These are phyloP conservation scores for Neotoxoptera formosana DNA, from an alignment of 1,140 invertebrate species.

Conservation along the genomic window DNA sequence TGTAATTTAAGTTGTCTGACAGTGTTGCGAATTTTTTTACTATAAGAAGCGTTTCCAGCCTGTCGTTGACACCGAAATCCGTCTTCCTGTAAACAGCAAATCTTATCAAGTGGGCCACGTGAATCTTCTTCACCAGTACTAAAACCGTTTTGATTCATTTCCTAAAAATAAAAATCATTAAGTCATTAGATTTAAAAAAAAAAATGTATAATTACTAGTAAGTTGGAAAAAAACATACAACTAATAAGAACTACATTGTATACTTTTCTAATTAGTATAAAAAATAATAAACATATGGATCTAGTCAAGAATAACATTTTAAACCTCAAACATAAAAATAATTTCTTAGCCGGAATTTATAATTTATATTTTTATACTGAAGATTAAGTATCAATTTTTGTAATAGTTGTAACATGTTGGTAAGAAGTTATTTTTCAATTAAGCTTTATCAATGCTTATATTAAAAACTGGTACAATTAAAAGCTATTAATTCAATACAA, in stretches of 20 bases:
- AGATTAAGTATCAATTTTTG: too few relatives aligned
- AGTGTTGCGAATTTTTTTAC: constrained; percentile 95
- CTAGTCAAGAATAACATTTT: background rate
- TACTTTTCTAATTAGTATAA: background rate
- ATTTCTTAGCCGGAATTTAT: too few relatives aligned
- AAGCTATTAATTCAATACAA: too few relatives aligned
- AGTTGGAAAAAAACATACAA: background rate
- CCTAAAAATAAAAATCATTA: background rate
- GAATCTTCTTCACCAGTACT: constrained; percentile 91
- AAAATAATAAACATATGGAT: background rate
- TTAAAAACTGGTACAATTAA: background rate
- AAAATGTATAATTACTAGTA: background rate
- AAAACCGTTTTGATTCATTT: constrained; percentile 73
- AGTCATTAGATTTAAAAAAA: background rate
- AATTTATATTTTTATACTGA: too few relatives aligned
- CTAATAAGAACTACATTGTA: background rate
- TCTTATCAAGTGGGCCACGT: constrained; percentile 81
- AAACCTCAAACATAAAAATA: background rate
- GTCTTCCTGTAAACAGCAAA: constrained; percentile 93
- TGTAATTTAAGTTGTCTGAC: constrained; percentile 90
- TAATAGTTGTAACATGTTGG: background rate
- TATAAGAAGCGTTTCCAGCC: constrained; percentile 95
- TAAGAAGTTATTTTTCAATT: background rate
- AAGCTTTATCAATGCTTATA: background rate
- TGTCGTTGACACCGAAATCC: constrained; percentile 82